These are phyloP conservation scores for Diploptera punctata DNA, from an alignment of 2,888 invertebrate genomes.

Conservation along the genomic window DNA sequence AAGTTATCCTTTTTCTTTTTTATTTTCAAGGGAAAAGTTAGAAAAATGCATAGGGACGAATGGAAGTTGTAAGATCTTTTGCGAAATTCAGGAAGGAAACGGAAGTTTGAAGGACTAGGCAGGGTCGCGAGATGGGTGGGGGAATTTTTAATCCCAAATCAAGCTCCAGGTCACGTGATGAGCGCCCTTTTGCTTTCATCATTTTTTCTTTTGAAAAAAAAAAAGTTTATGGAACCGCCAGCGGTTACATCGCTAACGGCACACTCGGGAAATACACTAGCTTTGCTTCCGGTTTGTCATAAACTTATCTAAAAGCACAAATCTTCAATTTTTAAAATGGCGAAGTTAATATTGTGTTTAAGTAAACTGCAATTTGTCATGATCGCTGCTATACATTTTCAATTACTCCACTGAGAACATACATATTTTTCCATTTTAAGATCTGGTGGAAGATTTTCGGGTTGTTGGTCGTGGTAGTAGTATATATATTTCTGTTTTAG, in stretches of 20 bases:
- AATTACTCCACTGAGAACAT: too few relatives aligned
- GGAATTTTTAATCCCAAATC: conserved; percentile 39
- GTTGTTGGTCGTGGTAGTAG: too few relatives aligned
- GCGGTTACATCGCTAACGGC: conserved; percentile 34
- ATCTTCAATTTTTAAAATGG: not conserved
- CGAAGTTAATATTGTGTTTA: conserved; percentile 2
- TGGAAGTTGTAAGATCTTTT: conserved; percentile 33
- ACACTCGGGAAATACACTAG: conserved; percentile 36
- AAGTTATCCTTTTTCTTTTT: conserved; percentile 10
- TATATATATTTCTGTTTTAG: too few relatives aligned
- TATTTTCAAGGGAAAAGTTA: not conserved
- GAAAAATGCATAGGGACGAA: conserved; percentile 28
- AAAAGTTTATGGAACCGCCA: conserved; percentile 36
- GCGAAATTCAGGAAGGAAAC: conserved; percentile 27
- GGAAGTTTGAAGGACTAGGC: conserved; percentile 13
- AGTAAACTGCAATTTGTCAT: not conserved
- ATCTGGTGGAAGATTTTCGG: too few relatives aligned
- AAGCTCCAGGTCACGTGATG: conserved; percentile 37
- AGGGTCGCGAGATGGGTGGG: not conserved
- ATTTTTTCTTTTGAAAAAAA: conserved; percentile 20
- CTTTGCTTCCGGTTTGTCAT: conserved; percentile 33
- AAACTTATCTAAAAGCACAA: not conserved
- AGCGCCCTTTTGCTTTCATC: conserved; percentile 11
- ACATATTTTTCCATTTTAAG: too few relatives aligned
- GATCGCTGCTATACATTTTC: too few relatives aligned